These are phyloP conservation scores for Spea multiplicata DNA, from an alignment of 2,113 vertebrate genomes.

Conservation along the genomic window DNA sequence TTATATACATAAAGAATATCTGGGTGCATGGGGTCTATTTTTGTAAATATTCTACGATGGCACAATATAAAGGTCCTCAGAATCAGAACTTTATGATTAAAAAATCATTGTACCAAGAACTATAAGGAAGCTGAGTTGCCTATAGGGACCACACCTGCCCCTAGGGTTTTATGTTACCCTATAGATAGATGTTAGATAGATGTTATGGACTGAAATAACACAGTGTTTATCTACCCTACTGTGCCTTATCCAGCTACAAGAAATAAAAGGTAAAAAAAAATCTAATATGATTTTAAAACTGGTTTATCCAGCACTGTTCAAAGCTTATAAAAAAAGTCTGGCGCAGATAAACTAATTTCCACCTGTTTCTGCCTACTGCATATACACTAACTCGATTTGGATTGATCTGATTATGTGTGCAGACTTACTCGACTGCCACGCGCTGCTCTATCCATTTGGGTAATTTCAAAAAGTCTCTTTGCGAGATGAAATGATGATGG, in stretches of 20 bases:
- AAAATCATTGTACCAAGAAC: too few species aligned
- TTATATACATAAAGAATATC: too few species aligned
- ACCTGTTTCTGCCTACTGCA: conserved; percentile 72
- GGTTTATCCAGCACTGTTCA: conserved; percentile 69
- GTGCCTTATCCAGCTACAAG: conserved; percentile 28
- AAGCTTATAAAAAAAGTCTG: conserved; percentile 65
- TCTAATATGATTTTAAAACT: conserved; percentile 66
- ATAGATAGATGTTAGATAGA: too few species aligned
- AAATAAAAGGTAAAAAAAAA: conserved; percentile 60
- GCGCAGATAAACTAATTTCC: conserved; percentile 74
- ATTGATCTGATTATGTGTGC: conserved; percentile 69
- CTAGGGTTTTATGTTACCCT: too few species aligned
- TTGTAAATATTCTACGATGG: too few species aligned
- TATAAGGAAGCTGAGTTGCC: too few species aligned
- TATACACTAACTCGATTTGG: conserved; percentile 71
- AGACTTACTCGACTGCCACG: conserved; percentile 63
- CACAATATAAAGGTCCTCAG: too few species aligned
- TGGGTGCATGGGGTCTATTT: too few species aligned
- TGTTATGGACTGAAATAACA: conserved; percentile 24
- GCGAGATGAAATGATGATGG: conserved; percentile 63
- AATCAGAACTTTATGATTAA: too few species aligned
- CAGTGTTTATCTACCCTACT: not conserved
- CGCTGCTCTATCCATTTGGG: conserved; percentile 61
- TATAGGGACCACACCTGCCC: too few species aligned
- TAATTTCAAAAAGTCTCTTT: conserved; percentile 54